Conservation (phyloP, 2,113 vertebrate genomes). For the Ctenomys sociabilis region DNA sequence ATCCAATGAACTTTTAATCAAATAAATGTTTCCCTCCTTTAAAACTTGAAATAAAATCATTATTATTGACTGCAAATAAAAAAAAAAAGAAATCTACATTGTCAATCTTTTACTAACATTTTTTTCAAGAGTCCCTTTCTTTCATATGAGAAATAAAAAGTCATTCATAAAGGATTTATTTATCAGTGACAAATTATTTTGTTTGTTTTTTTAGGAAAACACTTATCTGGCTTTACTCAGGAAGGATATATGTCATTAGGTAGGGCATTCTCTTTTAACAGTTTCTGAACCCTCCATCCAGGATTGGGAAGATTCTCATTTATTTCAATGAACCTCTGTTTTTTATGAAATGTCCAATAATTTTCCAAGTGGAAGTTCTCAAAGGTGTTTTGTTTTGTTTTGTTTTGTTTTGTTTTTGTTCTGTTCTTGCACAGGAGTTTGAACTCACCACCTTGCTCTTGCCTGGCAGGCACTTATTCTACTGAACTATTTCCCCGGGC, state of each 20-base stretch:
- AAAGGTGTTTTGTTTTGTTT: too few species aligned
- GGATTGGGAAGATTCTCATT: neutral
- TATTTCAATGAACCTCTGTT: neutral
- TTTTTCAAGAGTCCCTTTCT: too few species aligned
- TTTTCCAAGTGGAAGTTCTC: neutral
- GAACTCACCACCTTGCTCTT: too few species aligned
- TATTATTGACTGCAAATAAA: too few species aligned
- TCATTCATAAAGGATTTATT: neutral
- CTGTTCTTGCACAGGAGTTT: too few species aligned
- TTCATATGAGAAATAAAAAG: neutral
- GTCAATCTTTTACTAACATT: too few species aligned
- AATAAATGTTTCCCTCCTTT: slow-evolving; percentile 54
- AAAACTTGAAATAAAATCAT: too few species aligned
- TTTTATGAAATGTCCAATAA: neutral
- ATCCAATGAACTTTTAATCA: slow-evolving; percentile 44
- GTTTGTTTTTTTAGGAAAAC: neutral
- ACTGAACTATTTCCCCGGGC: too few species aligned
- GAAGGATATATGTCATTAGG: neutral
- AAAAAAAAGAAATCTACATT: too few species aligned
- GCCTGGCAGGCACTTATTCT: too few species aligned
- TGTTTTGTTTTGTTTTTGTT: too few species aligned
- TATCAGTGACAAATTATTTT: neutral
- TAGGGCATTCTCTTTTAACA: neutral
- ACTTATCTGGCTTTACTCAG: neutral
- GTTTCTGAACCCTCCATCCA: neutral